phyloP scores from a whole-genome alignment of 2,113 vertebrate species.

The Lophura nycthemera region DNA sequence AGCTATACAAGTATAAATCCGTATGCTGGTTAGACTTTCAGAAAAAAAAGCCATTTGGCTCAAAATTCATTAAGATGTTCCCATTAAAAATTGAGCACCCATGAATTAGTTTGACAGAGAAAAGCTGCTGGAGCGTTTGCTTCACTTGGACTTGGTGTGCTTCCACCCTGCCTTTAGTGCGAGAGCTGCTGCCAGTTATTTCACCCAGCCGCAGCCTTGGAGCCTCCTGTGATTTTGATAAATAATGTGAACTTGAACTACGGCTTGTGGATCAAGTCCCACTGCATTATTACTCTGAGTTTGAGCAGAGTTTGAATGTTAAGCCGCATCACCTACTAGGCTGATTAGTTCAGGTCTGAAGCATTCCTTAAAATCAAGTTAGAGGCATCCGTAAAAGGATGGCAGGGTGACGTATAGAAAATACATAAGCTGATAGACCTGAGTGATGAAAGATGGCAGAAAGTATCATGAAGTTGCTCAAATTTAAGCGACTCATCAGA shows the following conservation, averaged over 20 bases:
- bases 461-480: not conserved
- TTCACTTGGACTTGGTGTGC: not conserved
- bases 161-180: not conserved
- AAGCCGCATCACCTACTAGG: not conserved
- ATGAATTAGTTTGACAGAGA: slow-evolving; percentile 1
- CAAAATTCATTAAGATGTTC: slow-evolving; percentile 35
- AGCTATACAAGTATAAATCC: slow-evolving; percentile 23
- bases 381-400: not conserved
- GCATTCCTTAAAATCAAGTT: not conserved
- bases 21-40: slow-evolving; percentile 1
- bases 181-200: not conserved
- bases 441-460: not conserved
- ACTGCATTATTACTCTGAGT: not conserved
- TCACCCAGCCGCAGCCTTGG: not conserved
- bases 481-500: not conserved
- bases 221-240: not conserved
- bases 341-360: not conserved
- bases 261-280: not conserved
- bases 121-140: not conserved
- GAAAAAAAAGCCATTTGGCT: slow-evolving; percentile 33
- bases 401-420: not conserved
- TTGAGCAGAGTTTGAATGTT: not conserved
- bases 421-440: fast-evolving
- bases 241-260: not conserved
- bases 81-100: slow-evolving; percentile 4